Conservation (phyloP, 2,888 invertebrate genomes). For the Micoletzkya japonica region DNA sequence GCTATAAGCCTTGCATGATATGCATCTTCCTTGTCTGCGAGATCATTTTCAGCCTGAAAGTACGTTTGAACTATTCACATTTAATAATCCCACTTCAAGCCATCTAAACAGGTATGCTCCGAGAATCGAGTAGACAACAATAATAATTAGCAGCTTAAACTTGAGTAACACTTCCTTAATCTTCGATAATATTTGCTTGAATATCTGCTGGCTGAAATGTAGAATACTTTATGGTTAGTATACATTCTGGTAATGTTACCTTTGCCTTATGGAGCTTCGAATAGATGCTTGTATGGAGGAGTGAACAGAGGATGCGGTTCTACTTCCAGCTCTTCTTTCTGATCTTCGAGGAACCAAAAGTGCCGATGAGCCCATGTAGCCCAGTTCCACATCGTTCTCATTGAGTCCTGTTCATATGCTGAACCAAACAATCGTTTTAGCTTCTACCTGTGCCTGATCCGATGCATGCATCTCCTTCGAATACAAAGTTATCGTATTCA, state of each 20-base stretch:
- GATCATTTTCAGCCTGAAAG: slow-evolving; percentile 48
- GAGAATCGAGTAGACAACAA: slow-evolving; percentile 53
- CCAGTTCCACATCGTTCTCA: slow-evolving; percentile 19
- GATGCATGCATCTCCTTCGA: background rate
- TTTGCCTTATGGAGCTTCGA: slow-evolving; percentile 1
- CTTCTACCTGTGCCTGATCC: slow-evolving; percentile 2
- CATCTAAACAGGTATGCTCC: slow-evolving; percentile 60
- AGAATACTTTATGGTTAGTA: too few species aligned
- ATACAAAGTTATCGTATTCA: slow-evolving; percentile 12
- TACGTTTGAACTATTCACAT: slow-evolving; percentile 14
- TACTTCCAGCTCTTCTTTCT: background rate
- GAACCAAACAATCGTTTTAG: background rate
- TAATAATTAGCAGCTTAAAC: slow-evolving; percentile 39
- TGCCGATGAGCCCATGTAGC: slow-evolving; percentile 22
- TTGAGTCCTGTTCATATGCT: background rate
- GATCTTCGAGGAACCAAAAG: background rate
- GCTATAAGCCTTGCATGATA: slow-evolving; percentile 54
- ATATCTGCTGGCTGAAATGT: background rate
- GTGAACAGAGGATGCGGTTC: slow-evolving; percentile 14
- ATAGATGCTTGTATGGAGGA: slow-evolving; percentile 2
- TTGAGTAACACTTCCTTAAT: background rate
- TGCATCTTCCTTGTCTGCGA: slow-evolving; percentile 47
- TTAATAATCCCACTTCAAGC: slow-evolving; percentile 43
- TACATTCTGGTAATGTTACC: background rate
- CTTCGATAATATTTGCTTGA: background rate